Percentiles rank a stretch among this genome's conserved stretches.
phyloP scores from a whole-genome alignment of 2,113 vertebrate genomes.

The Crotalus helleri region DNA sequence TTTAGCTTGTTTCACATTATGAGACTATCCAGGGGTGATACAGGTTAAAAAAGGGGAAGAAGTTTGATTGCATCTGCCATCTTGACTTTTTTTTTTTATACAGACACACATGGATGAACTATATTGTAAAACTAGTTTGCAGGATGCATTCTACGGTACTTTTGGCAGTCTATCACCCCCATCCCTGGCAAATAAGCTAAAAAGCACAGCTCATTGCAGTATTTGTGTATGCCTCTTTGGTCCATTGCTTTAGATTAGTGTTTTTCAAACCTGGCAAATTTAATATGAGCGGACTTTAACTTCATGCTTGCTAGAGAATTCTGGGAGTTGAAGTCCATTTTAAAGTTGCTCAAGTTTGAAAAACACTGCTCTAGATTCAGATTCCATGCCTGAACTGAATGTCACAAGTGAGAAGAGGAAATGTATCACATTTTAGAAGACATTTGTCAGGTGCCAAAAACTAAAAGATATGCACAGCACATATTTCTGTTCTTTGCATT shows the following conservation, averaged over 20 bases:
- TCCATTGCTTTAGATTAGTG: neutral
- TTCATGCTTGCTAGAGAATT: neutral
- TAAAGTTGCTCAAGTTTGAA: neutral
- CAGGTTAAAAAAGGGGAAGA: neutral
- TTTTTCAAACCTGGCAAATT: neutral
- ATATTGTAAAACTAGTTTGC: neutral
- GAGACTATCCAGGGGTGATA: neutral
- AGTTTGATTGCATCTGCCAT: neutral
- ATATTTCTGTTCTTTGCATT: conserved; percentile 49
- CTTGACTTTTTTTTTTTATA: neutral
- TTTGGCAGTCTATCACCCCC: neutral
- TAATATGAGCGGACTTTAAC: neutral
- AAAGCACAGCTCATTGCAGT: neutral
- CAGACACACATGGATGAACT: neutral
- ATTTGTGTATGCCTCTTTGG: neutral
- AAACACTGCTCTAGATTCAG: neutral
- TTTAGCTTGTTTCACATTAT: neutral
- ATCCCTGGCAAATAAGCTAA: neutral
- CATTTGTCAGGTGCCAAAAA: conserved; percentile 51
- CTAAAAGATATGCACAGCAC: conserved; percentile 44
- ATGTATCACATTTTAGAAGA: conserved; percentile 18
- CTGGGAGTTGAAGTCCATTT: neutral
- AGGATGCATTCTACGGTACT: neutral
- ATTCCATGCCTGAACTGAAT: neutral
- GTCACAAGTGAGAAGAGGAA: neutral